Percentiles rank a stretch among this genome's conserved stretches.
Evolutionary conservation across 2,113 vertebrate species (phyloP).

Genomic region (Cathartes aura): DNA sequence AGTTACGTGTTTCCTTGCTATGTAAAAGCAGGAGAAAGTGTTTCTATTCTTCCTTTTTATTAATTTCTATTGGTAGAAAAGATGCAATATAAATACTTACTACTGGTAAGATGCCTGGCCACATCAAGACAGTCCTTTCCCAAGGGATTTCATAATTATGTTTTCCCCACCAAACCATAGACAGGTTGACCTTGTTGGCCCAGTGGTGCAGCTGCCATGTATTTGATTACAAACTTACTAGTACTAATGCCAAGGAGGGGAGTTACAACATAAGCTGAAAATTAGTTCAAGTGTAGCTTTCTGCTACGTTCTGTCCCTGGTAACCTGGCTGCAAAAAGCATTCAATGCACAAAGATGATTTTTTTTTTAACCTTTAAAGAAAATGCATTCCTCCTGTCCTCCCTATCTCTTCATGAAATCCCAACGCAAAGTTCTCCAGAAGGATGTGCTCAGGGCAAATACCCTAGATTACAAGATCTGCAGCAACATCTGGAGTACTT

Average conservation of each 20-base stretch:
- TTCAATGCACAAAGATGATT: background rate
- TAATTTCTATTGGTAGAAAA: background rate
- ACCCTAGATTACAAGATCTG: background rate
- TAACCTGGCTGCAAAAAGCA: background rate
- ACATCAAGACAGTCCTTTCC: conserved; percentile 9
- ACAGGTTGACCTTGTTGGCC: conserved; percentile 19
- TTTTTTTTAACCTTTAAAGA: background rate
- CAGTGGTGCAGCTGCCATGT: conserved; percentile 7
- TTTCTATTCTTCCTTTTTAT: background rate
- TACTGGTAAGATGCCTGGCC: background rate
- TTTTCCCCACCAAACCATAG: conserved; percentile 56
- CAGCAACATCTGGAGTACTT: background rate
- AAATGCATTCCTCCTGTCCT: background rate
- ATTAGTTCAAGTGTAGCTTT: background rate
- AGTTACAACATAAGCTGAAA: conserved; percentile 16
- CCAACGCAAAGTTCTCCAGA: background rate
- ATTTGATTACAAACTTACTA: conserved; percentile 56
- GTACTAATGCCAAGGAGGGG: conserved; percentile 29
- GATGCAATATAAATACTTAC: background rate
- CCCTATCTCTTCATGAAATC: background rate
- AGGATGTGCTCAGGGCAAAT: background rate
- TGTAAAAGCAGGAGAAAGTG: background rate
- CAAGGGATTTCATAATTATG: conserved; percentile 52
- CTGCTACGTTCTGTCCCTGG: background rate
- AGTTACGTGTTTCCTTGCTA: background rate